phyloP scores from a whole-genome alignment of 2,797 vertebrate species.

The Rhynchonycteris naso region DNA sequence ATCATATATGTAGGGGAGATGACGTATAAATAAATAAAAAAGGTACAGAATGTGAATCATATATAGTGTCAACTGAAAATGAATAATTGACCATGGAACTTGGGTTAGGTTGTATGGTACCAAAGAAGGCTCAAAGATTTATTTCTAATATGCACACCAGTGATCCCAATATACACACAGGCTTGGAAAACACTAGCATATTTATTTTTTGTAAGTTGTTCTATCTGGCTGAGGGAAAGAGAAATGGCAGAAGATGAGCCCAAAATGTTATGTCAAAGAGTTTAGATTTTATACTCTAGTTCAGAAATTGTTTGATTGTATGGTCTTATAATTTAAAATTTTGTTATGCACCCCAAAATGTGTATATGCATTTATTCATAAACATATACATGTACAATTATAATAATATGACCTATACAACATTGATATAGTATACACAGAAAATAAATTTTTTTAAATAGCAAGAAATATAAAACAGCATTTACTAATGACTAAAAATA shows the following conservation, averaged over 20 bases:
- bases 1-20: neutral
- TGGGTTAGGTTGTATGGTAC: neutral
- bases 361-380: constrained; percentile 12
- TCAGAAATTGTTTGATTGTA: neutral
- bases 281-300: neutral
- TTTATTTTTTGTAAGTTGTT: neutral
- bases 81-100: neutral
- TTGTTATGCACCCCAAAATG: neutral
- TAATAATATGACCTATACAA: neutral
- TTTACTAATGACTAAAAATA: neutral
- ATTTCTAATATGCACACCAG: too few relatives aligned
- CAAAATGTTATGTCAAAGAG: neutral
- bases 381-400: neutral
- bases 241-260: neutral
- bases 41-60: neutral
- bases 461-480: neutral
- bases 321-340: neutral
- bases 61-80: neutral
- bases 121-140: neutral
- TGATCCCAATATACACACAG: neutral
- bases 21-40: neutral
- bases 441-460: neutral
- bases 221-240: neutral
- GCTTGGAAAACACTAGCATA: neutral
- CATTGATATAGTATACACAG: neutral